Evolutionary conservation across 2,888 invertebrate species (phyloP), one percentile per base, ranked within the genome.

Genomic region (Ethmia dodecea): DNA sequence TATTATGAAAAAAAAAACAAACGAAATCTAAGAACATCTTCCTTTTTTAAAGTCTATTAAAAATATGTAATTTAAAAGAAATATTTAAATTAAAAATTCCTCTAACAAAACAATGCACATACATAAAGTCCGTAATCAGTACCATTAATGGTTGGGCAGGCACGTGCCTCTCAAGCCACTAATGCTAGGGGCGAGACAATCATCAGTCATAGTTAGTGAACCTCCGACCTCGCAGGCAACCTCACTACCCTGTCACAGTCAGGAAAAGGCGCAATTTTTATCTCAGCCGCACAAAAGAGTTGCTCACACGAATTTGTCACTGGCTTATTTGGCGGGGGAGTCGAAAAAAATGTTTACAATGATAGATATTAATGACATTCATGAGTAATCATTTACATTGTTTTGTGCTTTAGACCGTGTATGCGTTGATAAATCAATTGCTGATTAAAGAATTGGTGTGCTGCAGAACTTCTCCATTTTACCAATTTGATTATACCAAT

Each of bases 171-270:
- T 55, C 46, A 49, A 55, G 49, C 49, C 55, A 55, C 62, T 76
- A 73, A 74, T 75, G 68, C 60, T 38, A 52, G 67, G 83, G 81
- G 81, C 75, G 77, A 60, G 58, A 55, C 64, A 54, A 53, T 70
- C 79, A 83, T 84, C 79, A 74, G 58, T 86, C 83, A 81, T 74
- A 77, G 83, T 83, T 79, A 81, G 69, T 53, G 49, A 55, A 47
- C 60, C 63, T 58, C 60, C 50, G 54, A 60, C 59, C 67, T 59
- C 57, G 36, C 57, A 64, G 68, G 61, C 61, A 49, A 61, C 59
- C 51, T 43, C 55, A 39, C 57, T 47, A 45, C 58, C 55, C 67
- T 66, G 77, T 73, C 76, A 73, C 57, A 37, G 46, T 41, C 78
- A 76, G 68, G 70, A 67, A 70, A 73, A 70, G 61, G 56, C 58